Conservation (phyloP, 30 jellyfish, hydroid and myxozoan species). For the Turritopsis rubra region DNA sequence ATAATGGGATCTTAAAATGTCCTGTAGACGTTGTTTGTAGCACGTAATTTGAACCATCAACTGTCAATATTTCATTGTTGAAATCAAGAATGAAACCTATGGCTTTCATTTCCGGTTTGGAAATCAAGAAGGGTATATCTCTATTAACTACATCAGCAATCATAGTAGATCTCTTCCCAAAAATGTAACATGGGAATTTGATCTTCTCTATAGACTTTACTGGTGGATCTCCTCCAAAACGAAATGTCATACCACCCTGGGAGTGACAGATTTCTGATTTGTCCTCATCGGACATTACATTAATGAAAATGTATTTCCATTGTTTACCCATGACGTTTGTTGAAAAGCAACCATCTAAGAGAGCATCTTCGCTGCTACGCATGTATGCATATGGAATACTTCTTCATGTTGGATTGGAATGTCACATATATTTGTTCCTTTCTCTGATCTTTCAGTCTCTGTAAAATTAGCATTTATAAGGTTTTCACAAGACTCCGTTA, state of each 20-base stretch:
- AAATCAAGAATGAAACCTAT: conserved; percentile 24
- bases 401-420: conserved; percentile 17
- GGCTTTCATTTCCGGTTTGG: conserved; percentile 30
- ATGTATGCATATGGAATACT: conserved; percentile 25
- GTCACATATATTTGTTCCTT: conserved; percentile 16
- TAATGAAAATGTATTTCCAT: conserved; percentile 34
- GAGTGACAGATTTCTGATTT: conserved; percentile 1
- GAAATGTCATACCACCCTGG: conserved; percentile 24
- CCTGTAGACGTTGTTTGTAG: conserved; percentile 31
- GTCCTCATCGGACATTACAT: conserved; percentile 31
- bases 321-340: conserved; percentile 29
- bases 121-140: conserved; percentile 19
- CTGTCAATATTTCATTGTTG: conserved; percentile 25
- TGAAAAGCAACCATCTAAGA: conserved; percentile 12
- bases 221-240: conserved; percentile 33
- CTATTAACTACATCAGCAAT: conserved; percentile 31
- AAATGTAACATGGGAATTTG: conserved; percentile 16
- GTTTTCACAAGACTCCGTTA: conserved; percentile 23
- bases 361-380: conserved; percentile 28
- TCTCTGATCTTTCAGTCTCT: background rate
- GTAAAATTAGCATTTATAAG: background rate
- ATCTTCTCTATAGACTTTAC: conserved; percentile 20
- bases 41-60: conserved; percentile 6
- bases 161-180: conserved; percentile 34
- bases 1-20: conserved; percentile 28